phyloP scores from a whole-genome alignment of 23 tunicate genomes.

The Oikopleura vanhoeffeni region DNA sequence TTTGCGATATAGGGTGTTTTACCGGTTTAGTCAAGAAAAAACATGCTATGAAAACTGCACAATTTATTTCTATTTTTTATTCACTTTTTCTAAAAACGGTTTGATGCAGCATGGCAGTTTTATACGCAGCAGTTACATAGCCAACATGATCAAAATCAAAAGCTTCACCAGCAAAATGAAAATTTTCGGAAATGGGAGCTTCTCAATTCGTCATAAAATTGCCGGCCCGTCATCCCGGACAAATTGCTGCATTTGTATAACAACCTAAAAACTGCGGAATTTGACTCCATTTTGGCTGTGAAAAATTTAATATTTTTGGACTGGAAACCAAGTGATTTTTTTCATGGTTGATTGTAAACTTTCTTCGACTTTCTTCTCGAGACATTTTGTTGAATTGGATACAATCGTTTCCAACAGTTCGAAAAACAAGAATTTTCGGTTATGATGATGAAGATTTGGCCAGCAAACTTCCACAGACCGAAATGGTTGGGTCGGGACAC shows the following conservation, averaged over 20 bases:
- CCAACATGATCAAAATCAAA: neutral
- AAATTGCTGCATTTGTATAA: neutral
- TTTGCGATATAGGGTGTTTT: no score
- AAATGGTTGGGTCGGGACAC: no score
- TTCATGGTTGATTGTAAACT: neutral
- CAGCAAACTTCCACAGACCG: neutral
- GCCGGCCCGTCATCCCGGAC: neutral
- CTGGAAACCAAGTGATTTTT: neutral
- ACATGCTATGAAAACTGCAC: neutral
- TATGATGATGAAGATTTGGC: neutral
- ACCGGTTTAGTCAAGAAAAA: no score
- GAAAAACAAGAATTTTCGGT: neutral
- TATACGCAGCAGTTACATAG: neutral
- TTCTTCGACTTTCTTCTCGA: neutral
- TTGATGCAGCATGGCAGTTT: neutral
- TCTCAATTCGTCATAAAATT: neutral
- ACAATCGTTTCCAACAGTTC: neutral
- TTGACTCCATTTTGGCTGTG: neutral
- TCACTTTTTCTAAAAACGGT: neutral
- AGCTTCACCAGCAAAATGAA: neutral
- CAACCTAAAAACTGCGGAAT: neutral
- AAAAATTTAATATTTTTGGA: neutral
- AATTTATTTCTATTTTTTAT: neutral
- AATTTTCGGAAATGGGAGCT: neutral
- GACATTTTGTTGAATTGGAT: neutral